Evolutionary conservation across 1,140 invertebrate genomes (phyloP).

Genomic region (Anastrepha ludens): DNA sequence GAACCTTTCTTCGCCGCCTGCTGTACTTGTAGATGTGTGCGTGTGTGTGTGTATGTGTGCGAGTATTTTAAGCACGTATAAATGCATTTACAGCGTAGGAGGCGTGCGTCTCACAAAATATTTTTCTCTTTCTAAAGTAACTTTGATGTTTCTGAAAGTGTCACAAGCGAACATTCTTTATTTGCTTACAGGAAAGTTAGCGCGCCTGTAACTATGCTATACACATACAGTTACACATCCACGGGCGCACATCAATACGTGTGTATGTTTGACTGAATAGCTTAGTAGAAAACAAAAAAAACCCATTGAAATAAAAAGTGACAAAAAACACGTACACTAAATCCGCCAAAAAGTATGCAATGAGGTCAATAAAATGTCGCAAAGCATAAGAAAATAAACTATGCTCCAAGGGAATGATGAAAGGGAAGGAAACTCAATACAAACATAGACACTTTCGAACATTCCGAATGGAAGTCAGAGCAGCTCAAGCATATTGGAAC

Average conservation of each 20-base stretch:
- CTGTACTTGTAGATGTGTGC: too few species aligned
- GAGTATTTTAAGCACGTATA: neutral
- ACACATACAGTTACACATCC: neutral
- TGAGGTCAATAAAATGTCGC: slow-evolving; percentile 14
- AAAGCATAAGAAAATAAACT: neutral
- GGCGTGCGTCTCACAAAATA: neutral
- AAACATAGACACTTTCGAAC: neutral
- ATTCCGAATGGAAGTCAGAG: neutral
- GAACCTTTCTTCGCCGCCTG: too few species aligned
- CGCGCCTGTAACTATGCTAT: neutral
- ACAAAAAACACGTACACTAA: neutral
- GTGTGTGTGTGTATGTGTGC: too few species aligned
- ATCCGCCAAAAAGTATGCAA: neutral
- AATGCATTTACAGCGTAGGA: neutral
- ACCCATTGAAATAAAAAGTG: neutral
- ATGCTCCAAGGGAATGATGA: neutral
- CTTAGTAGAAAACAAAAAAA: neutral
- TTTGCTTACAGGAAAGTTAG: neutral
- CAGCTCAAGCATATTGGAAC: neutral
- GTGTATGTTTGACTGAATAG: neutral
- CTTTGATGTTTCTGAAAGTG: neutral
- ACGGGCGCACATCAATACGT: neutral
- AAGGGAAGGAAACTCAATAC: too few species aligned
- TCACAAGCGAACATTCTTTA: neutral
- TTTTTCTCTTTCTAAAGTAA: neutral